Evolutionary conservation across 2,888 invertebrate genomes (phyloP).

Genomic region (Himalopsyche tibetana): DNA sequence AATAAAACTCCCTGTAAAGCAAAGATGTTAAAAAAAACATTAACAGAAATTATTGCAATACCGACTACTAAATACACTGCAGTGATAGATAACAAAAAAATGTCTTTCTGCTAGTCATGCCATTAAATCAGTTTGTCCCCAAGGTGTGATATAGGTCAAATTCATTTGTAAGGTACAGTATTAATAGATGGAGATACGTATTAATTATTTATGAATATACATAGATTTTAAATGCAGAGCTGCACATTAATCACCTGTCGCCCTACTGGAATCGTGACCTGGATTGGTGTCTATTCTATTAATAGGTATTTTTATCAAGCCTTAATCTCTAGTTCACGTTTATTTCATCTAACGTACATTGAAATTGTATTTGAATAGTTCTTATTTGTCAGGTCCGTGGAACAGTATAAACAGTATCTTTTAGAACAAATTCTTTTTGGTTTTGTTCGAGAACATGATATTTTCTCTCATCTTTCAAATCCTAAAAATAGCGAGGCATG

Average conservation of each 20-base stretch:
- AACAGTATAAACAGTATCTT: too few relatives aligned
- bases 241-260: background rate
- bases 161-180: background rate
- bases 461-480: too few relatives aligned
- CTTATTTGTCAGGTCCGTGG: too few relatives aligned
- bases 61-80: too few relatives aligned
- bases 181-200: background rate
- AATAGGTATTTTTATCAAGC: background rate
- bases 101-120: background rate
- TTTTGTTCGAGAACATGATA: too few relatives aligned
- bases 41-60: too few relatives aligned
- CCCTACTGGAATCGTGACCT: background rate
- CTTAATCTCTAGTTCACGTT: background rate
- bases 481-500: too few relatives aligned
- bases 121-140: background rate
- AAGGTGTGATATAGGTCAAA: background rate
- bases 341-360: background rate
- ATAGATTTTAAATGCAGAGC: background rate
- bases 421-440: too few relatives aligned
- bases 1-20: too few relatives aligned
- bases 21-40: too few relatives aligned
- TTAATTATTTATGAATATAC: background rate
- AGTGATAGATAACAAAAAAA: too few relatives aligned
- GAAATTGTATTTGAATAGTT: too few relatives aligned
- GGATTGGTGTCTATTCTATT: background rate